These are phyloP conservation scores for Ascaphus truei DNA, from an alignment of 2,113 vertebrate genomes.

Conservation along the genomic window DNA sequence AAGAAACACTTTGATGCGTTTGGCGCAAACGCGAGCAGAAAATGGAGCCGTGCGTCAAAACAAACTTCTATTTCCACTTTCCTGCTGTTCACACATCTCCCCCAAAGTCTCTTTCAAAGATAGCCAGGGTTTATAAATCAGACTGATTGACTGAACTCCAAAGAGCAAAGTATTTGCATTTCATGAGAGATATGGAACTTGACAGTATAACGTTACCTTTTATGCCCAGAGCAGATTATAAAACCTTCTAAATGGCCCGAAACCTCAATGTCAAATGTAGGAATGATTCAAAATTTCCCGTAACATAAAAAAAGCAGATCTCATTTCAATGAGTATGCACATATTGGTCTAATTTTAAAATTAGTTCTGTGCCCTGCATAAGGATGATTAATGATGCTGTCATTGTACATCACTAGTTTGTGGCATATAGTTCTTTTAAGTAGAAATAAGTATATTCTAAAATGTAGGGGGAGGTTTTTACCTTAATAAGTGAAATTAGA, in stretches of 20 bases:
- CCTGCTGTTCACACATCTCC: no score
- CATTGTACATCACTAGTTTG: constrained; percentile 60
- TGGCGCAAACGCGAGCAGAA: no score
- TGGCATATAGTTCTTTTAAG: constrained; percentile 48
- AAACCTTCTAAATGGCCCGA: constrained; percentile 37
- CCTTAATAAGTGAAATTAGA: neutral
- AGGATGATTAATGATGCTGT: constrained; percentile 71
- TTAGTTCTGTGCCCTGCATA: constrained; percentile 60
- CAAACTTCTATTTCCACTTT: no score
- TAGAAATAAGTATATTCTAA: constrained; percentile 3
- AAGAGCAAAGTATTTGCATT: constrained; percentile 33
- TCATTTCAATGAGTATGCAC: constrained; percentile 33
- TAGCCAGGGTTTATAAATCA: constrained; percentile 20
- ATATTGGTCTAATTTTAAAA: constrained; percentile 55
- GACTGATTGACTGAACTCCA: constrained; percentile 8
- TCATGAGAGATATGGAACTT: constrained; percentile 46
- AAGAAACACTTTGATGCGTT: no score
- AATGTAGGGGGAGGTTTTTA: neutral
- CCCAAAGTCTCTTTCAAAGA: neutral
- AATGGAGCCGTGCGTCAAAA: no score
- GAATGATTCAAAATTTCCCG: constrained; percentile 38
- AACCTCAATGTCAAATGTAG: constrained; percentile 28
- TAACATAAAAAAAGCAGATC: constrained; percentile 20
- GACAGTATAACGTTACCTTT: constrained; percentile 46
- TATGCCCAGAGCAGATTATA: constrained; percentile 39